Base-by-base conservation (phyloP, 2,888 invertebrate species). In the Trichopria drosophilae region DNA sequence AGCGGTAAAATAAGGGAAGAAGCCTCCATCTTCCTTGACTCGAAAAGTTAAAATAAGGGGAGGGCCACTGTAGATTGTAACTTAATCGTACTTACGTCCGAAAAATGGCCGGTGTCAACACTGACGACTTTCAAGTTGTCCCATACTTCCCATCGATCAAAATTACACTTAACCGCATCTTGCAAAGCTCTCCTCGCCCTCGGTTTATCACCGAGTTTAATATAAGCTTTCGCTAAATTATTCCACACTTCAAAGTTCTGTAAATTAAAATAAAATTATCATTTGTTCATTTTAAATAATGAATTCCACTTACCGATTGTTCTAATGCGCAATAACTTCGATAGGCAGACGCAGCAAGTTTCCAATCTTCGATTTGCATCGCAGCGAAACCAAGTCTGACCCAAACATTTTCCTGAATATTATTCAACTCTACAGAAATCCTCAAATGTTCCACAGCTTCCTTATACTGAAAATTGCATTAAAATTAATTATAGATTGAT, bases 171-270 rank as follows among this genome's bases (percentile, higher is more conserved):
- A 1, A 96, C 76, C 0, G 98, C 90, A 76, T 98, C 96, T 65
- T 88, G 84, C 0, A 96, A 77, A 3, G 92, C 87, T 44, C 85
- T 82, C 77, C 92, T 89, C 0, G 96, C 97, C 48, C 90, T 82
- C 50, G 82, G 79, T 77, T 93, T 94, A 69, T 97, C 88, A 0
- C 90, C 88, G 44, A 90, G 79, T 67, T 90, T 88, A 6, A 95
- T 86, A 64, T 96, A 93, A 3, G 93, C 92, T 69, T 96, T 93
- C 10, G 95, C 93, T 51, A 99, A 79, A 75, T 99, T 99, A 76
- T 95, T 98, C 99, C 98, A 99, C 0, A 94, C 94, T 77, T 98
- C 96, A 73, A 93, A 97, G 45, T 90, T 89, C 76, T 87, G 79
- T 0, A 87, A 70, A 52, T 34, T 35, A 12, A 45, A 15, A 9